Conservation (phyloP, 2,888 invertebrate species). For the Tetranychus truncatus region DNA sequence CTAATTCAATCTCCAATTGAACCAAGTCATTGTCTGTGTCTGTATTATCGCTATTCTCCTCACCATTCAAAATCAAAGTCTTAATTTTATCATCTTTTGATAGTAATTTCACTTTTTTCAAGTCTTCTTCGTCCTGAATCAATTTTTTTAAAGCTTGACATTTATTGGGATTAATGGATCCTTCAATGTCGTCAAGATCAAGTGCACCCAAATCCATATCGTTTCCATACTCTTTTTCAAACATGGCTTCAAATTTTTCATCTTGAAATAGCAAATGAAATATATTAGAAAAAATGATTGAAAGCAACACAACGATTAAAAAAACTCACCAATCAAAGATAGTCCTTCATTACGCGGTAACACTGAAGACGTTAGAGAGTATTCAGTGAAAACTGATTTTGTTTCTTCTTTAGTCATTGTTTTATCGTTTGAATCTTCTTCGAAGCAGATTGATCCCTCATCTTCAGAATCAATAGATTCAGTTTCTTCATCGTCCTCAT, state of each 20-base stretch:
- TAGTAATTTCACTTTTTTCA: conserved; percentile 14
- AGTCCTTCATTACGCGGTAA: conserved; percentile 65
- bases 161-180: conserved; percentile 44
- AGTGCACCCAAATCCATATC: conserved; percentile 71
- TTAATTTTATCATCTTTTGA: not conserved
- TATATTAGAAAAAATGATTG: too few species aligned
- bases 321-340: conserved; percentile 30
- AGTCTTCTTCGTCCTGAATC: conserved; percentile 43
- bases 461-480: conserved; percentile 13
- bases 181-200: conserved; percentile 77
- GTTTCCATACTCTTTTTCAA: conserved; percentile 47
- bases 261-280: conserved; percentile 43
- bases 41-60: not conserved
- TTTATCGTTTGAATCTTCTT: conserved; percentile 9
- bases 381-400: conserved; percentile 71
- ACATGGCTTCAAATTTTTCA: conserved; percentile 65
- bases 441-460: conserved; percentile 20
- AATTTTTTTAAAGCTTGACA: conserved; percentile 47
- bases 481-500: not conserved
- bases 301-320: not conserved
- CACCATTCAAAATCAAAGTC: not conserved
- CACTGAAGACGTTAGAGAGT: conserved; percentile 80
- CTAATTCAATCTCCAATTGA: conserved; percentile 16
- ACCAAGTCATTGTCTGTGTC: conserved; percentile 13
- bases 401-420: conserved; percentile 47